Base-by-base conservation (phyloP, 1,140 invertebrate genomes). In the Maconellicoccus hirsutus region DNA sequence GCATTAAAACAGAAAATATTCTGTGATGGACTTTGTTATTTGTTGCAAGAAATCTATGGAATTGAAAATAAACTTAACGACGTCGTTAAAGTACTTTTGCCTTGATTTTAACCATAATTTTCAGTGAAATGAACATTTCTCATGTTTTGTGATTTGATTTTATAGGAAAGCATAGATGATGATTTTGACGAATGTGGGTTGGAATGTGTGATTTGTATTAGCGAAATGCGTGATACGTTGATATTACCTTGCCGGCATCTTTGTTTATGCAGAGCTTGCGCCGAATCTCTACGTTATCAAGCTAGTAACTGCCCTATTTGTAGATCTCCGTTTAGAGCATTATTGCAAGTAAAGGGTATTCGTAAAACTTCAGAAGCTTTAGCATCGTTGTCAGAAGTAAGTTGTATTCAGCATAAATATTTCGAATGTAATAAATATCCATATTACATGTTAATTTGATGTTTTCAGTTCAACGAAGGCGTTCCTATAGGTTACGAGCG, bases 161-260 rank as follows among this genome's bases (percentile, higher is more conserved):
- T 33, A 70, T 14, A 89, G 83, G 83, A 83, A 73, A 84, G 83
- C 14, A 85, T 86, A 66, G 93, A 96, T 76, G 91, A 94, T 77
- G 94, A 98, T 74, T 87, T 89, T 1, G 96, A 98, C 77, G 96
- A 98, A 77, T 96, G 93, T 78, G 93, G 95, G 16, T 92, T 92
- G 10, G 98, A 99, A 82, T 99, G 98, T 82, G 96, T 99, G 12
- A 98, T 99, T 77, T 99, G 97, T 79, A 98, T 98, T 94, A 95
- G 91, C 77, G 96, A 98, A 78, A 89, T 94, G 14, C 83, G 97
- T 0, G 97, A 99, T 79, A 99, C 98, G 0, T 82, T 99, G 21
- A 98, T 99, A 75, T 82, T 99, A 74, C 98, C 98, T 0, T 99
- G 98, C 79, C 86, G 96, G 29, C 98, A 99, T 82, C 84, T 99